These are phyloP conservation scores for Lithophane socia DNA, from an alignment of 2,888 invertebrate species.

Conservation along the genomic window DNA sequence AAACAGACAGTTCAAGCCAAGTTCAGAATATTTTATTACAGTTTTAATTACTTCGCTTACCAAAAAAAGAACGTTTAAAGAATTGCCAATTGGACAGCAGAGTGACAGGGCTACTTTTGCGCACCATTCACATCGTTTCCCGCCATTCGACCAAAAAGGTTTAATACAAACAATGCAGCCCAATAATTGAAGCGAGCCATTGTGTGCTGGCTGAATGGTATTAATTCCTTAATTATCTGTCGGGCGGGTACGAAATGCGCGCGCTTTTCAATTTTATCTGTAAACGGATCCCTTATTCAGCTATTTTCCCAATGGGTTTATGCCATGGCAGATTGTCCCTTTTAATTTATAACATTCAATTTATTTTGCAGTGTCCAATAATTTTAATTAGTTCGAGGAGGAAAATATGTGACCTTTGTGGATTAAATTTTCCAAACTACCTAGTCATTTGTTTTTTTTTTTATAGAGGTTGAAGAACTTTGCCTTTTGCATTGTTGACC, in stretches of 20 bases:
- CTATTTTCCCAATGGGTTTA: constrained; percentile 34
- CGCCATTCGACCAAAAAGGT: constrained; percentile 37
- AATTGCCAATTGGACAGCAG: constrained; percentile 37
- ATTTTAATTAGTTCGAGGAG: constrained; percentile 7
- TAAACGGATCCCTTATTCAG: constrained; percentile 46
- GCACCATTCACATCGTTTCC: constrained; percentile 24
- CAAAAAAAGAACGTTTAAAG: not conserved
- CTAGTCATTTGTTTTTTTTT: not conserved
- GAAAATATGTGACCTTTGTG: constrained; percentile 1
- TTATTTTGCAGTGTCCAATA: constrained; percentile 14
- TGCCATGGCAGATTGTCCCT: constrained; percentile 12
- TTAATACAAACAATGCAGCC: constrained; percentile 46
- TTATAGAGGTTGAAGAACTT: not conserved
- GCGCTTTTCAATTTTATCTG: constrained; percentile 47
- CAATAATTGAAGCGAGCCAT: constrained; percentile 34
- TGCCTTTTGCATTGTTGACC: not conserved
- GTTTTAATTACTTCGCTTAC: constrained; percentile 11
- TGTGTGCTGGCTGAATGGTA: constrained; percentile 42
- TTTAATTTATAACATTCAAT: constrained; percentile 48
- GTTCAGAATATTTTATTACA: not conserved
- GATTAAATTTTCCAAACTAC: not conserved
- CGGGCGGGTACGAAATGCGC: constrained; percentile 28
- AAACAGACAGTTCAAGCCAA: not conserved
- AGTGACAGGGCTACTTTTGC: constrained; percentile 30
- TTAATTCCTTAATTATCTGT: constrained; percentile 55